Percentiles rank a stretch among this genome's conserved stretches.
These are phyloP conservation scores for Oscheius sp. DNA, from an alignment of 1,140 invertebrate species.

Conservation along the genomic window DNA sequence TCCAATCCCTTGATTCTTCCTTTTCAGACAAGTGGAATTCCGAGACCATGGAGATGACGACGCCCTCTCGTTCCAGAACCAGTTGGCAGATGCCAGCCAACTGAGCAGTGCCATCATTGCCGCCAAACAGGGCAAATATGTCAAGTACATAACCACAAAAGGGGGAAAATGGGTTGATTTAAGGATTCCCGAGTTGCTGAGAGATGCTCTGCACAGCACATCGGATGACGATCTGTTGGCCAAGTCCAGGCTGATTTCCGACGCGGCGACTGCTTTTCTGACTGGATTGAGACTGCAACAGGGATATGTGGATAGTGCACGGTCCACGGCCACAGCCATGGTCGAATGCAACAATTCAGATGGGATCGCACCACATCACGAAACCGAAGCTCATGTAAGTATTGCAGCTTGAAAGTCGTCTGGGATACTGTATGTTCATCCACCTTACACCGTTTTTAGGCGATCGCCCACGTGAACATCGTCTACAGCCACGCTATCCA, in stretches of 20 bases:
- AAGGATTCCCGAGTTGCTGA: no score
- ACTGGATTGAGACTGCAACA: background rate
- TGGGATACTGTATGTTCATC: background rate
- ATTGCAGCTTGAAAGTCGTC: background rate
- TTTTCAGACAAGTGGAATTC: no score
- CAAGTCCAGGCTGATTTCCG: background rate
- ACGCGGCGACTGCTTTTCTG: background rate
- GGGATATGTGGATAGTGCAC: background rate
- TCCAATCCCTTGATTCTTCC: no score
- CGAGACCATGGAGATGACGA: no score
- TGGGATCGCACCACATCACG: background rate
- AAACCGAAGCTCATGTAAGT: slow-evolving; percentile 8
- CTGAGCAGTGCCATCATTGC: no score
- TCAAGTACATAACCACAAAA: no score
- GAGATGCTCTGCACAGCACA: no score
- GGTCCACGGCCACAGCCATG: background rate
- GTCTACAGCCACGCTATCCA: background rate
- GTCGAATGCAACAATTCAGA: background rate
- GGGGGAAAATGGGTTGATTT: no score
- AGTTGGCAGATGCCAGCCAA: no score
- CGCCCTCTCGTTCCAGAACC: no score
- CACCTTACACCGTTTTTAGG: background rate
- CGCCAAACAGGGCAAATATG: no score
- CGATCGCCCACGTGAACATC: background rate
- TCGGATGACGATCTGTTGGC: background rate